Percentiles rank a stretch among this genome's conserved stretches.
Conservation (phyloP, 2,113 vertebrate species). For the Melanerpes formicivorus region DNA sequence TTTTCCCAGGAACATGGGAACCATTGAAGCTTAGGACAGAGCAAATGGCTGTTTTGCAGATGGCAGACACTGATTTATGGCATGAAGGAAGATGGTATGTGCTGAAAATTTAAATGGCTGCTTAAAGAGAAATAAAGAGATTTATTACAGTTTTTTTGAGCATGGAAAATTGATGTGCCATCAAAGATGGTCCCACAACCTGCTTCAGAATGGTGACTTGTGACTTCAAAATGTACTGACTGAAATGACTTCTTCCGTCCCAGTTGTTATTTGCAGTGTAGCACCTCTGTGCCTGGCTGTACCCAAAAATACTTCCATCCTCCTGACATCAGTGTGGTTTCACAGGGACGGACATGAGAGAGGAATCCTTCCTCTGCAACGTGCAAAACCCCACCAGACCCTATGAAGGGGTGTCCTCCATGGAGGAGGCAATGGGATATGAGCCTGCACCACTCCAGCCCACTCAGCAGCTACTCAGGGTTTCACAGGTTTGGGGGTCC, state of each 20-base stretch:
- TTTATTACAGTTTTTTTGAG: not conserved
- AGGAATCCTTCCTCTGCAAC: not conserved
- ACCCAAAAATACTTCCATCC: not conserved
- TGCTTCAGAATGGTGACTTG: not conserved
- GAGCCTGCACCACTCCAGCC: not conserved
- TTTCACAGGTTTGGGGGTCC: not conserved
- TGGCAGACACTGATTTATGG: not conserved
- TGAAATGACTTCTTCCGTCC: not conserved
- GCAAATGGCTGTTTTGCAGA: not conserved
- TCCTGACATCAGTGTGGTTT: not conserved
- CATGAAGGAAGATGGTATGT: not conserved
- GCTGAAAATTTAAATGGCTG: not conserved
- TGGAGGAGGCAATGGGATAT: accelerated
- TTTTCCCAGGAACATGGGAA: not conserved
- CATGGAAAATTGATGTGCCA: not conserved
- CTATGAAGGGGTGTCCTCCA: not conserved
- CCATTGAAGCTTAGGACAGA: not conserved
- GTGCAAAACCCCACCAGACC: not conserved
- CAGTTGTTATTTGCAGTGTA: not conserved
- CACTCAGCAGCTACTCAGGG: not conserved
- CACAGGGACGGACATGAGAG: not conserved
- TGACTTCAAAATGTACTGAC: not conserved
- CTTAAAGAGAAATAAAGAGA: not conserved
- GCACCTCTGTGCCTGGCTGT: not conserved
- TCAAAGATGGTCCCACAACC: not conserved